Conservation (phyloP, 2,888 invertebrate genomes). For the Stomorhina lunata region DNA sequence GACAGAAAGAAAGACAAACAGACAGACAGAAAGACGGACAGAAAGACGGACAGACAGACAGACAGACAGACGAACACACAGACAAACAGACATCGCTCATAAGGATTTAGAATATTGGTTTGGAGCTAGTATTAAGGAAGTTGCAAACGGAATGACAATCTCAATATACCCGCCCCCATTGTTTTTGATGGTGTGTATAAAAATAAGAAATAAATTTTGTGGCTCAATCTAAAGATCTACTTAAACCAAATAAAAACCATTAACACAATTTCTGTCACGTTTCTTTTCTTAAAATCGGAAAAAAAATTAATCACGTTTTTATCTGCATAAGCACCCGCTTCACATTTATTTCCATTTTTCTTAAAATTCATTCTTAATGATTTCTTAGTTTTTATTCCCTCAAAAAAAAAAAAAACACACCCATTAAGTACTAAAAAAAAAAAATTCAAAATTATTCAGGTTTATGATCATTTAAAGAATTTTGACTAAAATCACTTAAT, state of each 20-base stretch:
- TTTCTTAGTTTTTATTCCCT: no score
- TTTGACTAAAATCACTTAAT: background rate
- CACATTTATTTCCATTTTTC: background rate
- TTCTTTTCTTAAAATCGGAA: constrained; percentile 18
- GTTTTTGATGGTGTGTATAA: no score
- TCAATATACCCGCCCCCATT: no score
- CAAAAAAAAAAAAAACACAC: constrained; percentile 29
- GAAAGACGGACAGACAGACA: no score
- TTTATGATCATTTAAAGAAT: constrained; percentile 40
- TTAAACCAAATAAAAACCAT: constrained; percentile 7
- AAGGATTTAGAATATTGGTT: no score
- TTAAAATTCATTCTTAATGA: background rate
- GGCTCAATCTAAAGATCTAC: background rate
- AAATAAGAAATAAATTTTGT: background rate
- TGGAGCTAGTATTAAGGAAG: no score
- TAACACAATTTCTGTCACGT: constrained; percentile 52
- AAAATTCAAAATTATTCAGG: constrained; percentile 27
- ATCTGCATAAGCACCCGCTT: background rate
- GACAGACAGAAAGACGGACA: no score
- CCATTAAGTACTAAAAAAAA: constrained; percentile 14
- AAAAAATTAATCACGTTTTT: constrained; percentile 25
- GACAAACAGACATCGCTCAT: no score
- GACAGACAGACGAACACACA: background rate
- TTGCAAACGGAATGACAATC: no score
- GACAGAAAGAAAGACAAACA: no score